Percentiles rank a stretch among this genome's conserved stretches.
phyloP scores from a whole-genome alignment of 2,113 vertebrate genomes.

The Odobenus rosmarus region DNA sequence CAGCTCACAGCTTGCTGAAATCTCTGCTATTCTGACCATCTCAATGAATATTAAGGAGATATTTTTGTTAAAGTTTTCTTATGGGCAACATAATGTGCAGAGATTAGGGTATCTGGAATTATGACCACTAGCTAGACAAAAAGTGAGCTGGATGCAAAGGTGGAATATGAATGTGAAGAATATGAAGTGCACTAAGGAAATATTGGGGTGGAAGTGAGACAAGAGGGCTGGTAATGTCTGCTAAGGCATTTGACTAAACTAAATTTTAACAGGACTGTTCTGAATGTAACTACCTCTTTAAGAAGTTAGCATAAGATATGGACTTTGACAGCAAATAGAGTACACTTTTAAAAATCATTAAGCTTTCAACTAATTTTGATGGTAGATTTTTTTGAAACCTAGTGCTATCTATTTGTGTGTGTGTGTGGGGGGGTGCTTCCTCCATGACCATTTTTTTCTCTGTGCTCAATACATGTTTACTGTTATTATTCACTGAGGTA shows the following conservation, averaged over 20 bases:
- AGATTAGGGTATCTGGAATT: neutral
- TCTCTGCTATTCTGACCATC: neutral
- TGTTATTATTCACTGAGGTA: slow-evolving; percentile 32
- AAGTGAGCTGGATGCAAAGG: neutral
- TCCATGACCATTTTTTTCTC: neutral
- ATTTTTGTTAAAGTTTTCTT: neutral
- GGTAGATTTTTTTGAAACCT: neutral
- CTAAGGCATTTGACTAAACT: neutral
- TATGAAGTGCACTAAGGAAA: neutral
- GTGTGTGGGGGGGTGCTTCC: neutral
- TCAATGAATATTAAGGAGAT: neutral
- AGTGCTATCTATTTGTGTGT: neutral
- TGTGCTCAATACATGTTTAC: neutral
- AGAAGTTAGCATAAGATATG: neutral
- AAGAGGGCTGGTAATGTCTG: neutral
- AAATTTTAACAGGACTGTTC: neutral
- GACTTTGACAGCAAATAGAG: neutral
- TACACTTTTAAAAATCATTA: neutral
- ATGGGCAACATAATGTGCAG: neutral
- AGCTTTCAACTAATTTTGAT: neutral
- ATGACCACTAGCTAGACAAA: neutral
- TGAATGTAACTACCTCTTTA: neutral
- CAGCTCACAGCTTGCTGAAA: neutral
- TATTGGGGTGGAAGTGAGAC: neutral
- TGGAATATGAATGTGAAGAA: neutral